phyloP scores from a whole-genome alignment of 2,888 invertebrate species.

The Epicampocera succincta region DNA sequence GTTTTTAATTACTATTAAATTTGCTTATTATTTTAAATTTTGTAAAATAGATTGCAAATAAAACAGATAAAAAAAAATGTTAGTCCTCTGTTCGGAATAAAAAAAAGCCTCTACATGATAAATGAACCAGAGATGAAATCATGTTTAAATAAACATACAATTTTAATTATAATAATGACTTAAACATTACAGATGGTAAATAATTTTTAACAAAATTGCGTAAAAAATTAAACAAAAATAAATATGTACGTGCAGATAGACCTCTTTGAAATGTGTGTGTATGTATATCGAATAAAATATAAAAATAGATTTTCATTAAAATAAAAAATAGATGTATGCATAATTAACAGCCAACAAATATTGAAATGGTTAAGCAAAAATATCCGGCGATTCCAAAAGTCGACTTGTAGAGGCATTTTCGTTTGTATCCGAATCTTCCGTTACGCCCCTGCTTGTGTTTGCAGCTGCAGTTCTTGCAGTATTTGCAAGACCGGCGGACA shows the following conservation, averaged over 20 bases:
- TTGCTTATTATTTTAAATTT: too few relatives aligned
- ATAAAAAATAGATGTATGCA: slow-evolving; percentile 26
- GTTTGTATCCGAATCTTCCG: neutral
- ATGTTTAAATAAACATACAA: slow-evolving; percentile 26
- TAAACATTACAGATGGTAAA: slow-evolving; percentile 25
- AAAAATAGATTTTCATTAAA: slow-evolving; percentile 41
- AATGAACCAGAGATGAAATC: too few relatives aligned
- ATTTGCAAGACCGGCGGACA: neutral
- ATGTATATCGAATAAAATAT: slow-evolving; percentile 32
- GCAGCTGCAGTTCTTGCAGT: neutral
- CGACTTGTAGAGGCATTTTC: slow-evolving; percentile 33
- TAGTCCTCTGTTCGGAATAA: neutral
- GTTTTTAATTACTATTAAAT: too few relatives aligned
- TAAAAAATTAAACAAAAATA: slow-evolving; percentile 11
- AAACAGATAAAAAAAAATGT: too few relatives aligned
- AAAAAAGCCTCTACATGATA: too few relatives aligned
- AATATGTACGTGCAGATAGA: slow-evolving; percentile 30
- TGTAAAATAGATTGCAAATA: too few relatives aligned
- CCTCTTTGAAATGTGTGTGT: slow-evolving; percentile 2
- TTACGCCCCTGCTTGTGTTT: slow-evolving; percentile 1
- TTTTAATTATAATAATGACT: slow-evolving; percentile 1
- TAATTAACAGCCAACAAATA: slow-evolving; percentile 39
- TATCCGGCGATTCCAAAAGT: slow-evolving; percentile 46
- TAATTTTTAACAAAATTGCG: slow-evolving; percentile 38
- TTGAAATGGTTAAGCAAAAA: slow-evolving; percentile 51